phyloP scores from a whole-genome alignment of 2,113 vertebrate genomes.

The Serinus canaria region DNA sequence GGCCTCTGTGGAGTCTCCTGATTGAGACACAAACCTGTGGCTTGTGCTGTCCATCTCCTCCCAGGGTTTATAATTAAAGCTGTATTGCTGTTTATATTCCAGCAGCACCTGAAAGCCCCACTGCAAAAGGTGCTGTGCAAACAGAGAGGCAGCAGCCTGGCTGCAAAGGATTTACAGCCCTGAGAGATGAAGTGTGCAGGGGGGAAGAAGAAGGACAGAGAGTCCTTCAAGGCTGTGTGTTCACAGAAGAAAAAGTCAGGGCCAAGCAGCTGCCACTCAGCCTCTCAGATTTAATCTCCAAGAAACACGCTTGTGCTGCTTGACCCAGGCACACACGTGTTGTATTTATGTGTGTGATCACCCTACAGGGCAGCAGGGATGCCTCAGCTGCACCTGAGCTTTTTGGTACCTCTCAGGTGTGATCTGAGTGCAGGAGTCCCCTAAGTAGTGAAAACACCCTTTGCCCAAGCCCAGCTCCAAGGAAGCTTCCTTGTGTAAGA shows the following conservation, averaged over 20 bases:
- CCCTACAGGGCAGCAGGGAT: background rate
- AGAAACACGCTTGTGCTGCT: fast-evolving
- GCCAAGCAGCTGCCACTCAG: background rate
- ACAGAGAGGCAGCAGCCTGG: background rate
- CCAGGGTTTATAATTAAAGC: slow-evolving; percentile 20
- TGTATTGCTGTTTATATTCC: slow-evolving; percentile 19
- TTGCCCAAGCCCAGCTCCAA: background rate
- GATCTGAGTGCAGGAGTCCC: background rate
- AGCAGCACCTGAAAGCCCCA: slow-evolving; percentile 5
- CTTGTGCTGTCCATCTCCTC: background rate
- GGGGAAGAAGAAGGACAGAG: background rate
- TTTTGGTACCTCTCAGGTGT: background rate
- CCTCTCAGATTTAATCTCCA: background rate
- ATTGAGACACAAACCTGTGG: slow-evolving; percentile 16
- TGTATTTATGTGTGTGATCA: background rate
- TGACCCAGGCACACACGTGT: background rate
- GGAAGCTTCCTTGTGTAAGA: background rate
- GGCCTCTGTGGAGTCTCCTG: slow-evolving; percentile 5
- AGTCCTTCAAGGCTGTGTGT: background rate
- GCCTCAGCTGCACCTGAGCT: background rate
- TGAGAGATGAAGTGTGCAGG: background rate
- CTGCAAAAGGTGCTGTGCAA: slow-evolving; percentile 25
- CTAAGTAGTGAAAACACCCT: fast-evolving
- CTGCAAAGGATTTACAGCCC: background rate
- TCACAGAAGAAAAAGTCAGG: background rate